Evolutionary conservation across 53 echinoderm and acorn worm genomes (phyloP).

Genomic region (Apostichopus leukothele): DNA sequence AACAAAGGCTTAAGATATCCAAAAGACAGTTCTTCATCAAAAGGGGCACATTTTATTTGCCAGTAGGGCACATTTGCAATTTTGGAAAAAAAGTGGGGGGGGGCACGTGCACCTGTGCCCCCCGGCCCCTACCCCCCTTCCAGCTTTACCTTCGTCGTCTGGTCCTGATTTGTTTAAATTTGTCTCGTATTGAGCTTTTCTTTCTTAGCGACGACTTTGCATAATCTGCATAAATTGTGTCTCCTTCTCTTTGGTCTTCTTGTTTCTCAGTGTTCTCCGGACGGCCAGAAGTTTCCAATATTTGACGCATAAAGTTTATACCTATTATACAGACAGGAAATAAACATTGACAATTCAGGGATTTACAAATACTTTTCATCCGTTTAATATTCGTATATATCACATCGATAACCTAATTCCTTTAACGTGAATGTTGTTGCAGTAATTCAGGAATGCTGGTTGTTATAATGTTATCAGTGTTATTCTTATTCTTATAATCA

Average conservation of each 20-base stretch:
- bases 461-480: background rate
- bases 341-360: background rate
- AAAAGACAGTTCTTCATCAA: no score
- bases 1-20: no score
- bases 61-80: no score
- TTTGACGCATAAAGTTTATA: constrained; percentile 1
- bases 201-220: background rate
- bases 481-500: background rate
- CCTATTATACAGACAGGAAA: background rate
- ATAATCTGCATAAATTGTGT: background rate
- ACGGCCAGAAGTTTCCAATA: background rate
- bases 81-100: no score
- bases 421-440: background rate
- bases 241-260: background rate
- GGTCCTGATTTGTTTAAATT: constrained; percentile 11
- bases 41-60: no score
- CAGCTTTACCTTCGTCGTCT: background rate
- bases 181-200: constrained; percentile 18
- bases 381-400: background rate
- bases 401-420: background rate
- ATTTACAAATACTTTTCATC: background rate
- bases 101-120: no score
- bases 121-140: no score
- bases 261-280: background rate
- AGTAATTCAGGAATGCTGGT: background rate